Evolutionary conservation across 2,888 invertebrate species (phyloP).

Genomic region (Brachynemurus nebulosus): DNA sequence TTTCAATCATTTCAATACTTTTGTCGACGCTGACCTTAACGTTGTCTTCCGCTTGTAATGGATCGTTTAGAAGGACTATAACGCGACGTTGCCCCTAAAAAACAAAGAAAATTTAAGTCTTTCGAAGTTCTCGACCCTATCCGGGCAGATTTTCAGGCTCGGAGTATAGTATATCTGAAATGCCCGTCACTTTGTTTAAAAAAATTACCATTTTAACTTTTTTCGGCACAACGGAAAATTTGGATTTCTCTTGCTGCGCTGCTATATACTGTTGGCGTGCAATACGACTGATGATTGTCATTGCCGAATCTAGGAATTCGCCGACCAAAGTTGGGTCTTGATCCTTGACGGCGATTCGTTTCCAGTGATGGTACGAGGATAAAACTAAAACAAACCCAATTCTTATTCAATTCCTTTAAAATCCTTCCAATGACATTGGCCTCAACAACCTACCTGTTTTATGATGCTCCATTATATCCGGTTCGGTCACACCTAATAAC

Average conservation of each 20-base stretch:
- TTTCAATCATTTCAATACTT: slow-evolving; percentile 63
- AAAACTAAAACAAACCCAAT: no score
- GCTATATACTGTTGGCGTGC: slow-evolving; percentile 33
- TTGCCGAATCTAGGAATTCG: slow-evolving; percentile 69
- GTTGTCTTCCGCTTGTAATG: slow-evolving; percentile 60
- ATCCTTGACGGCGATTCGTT: slow-evolving; percentile 60
- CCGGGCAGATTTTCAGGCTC: no score
- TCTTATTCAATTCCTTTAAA: slow-evolving; percentile 16
- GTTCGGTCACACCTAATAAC: slow-evolving; percentile 65
- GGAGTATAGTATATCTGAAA: no score
- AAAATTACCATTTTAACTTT: slow-evolving; percentile 55
- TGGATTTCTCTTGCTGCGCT: slow-evolving; percentile 37
- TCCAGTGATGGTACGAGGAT: slow-evolving; percentile 64
- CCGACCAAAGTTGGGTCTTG: slow-evolving; percentile 75
- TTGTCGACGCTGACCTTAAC: slow-evolving; percentile 68
- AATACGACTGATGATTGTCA: slow-evolving; percentile 52
- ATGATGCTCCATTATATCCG: slow-evolving; percentile 52
- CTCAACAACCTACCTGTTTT: slow-evolving; percentile 40
- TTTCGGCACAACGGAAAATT: slow-evolving; percentile 59
- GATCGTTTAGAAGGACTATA: slow-evolving; percentile 64
- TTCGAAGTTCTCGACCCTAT: no score
- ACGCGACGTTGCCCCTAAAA: slow-evolving; percentile 69
- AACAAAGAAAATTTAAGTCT: slow-evolving; percentile 10
- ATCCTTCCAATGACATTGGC: background rate
- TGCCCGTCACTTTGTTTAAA: slow-evolving; percentile 3